Evolutionary conservation across 2,113 vertebrate species (phyloP), one percentile per base, ranked within the genome.

Genomic region (Stigmatopora argus): DNA sequence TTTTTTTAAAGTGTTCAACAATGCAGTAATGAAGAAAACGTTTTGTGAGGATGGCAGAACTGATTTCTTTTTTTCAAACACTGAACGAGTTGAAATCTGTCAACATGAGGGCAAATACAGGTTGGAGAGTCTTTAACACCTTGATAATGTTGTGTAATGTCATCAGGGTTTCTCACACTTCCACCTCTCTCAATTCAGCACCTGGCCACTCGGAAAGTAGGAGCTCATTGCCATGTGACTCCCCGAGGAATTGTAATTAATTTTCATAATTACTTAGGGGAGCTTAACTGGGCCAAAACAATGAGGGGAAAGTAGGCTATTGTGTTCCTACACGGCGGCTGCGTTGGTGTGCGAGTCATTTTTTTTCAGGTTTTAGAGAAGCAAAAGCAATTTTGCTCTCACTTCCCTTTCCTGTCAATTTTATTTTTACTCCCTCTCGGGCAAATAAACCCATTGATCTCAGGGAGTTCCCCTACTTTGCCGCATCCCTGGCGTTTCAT

Each of bases 261-360:
- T 84, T 87, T 85, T 77, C 75, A 84, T 89, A 89, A 89, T 90
- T 85, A 86, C 87, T 86, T 86, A 47, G 66, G 86, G 85, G 87
- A 82, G 73, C 62, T 81, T 52, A 53, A 74, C 67, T 63, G 44
- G 38, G 68, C 72, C 68, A 64, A 74, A 74, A 68, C 76, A 81
- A 70, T 73, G 44, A 31, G 41, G 67, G 52, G 70, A 34, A 89
- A 86, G 70, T 80, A 82, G 84, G 79, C 78, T 84, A 78, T 7
- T 51, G 46, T 78, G 66, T 69, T 46, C 52, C 58, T 62, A 53
- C 70, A 74, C 53, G 45, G 72, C 53, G 45, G 62, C 64, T 62
- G 46, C 19, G 5, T 34, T 12, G 3, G 15, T 66, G 62, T 59
- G 65, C 34, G 69, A 70, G 65, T 57, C n/a, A 13, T 57, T 47